Percentiles rank a stretch among this genome's conserved stretches.
Conservation (phyloP, 2,113 vertebrate genomes). For the Callospermophilus lateralis region DNA sequence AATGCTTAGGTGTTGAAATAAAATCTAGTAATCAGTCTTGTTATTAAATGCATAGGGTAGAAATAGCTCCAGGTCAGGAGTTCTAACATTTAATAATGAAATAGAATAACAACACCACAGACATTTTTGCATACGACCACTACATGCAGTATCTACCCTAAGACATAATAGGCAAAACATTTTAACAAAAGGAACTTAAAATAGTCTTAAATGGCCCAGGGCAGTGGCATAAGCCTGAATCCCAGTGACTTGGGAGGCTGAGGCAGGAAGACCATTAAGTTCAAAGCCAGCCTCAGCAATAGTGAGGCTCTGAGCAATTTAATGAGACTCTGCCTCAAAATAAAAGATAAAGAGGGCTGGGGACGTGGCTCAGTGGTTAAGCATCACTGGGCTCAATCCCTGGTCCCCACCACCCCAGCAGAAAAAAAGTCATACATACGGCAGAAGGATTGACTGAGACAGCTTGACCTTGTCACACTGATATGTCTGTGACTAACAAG, state of each 20-base stretch:
- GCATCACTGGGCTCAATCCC: no score
- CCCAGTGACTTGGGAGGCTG: no score
- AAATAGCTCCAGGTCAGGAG: neutral
- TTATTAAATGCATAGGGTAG: constrained; percentile 8
- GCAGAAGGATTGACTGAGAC: neutral
- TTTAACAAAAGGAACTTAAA: neutral
- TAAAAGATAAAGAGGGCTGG: no score
- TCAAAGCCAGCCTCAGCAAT: no score
- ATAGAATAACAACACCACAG: neutral
- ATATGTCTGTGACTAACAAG: neutral
- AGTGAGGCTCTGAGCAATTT: no score
- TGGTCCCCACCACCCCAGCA: no score
- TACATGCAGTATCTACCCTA: neutral
- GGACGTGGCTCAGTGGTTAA: no score
- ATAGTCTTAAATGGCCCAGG: neutral
- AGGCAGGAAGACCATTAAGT: no score
- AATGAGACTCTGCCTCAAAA: no score
- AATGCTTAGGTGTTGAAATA: neutral
- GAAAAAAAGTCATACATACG: neutral
- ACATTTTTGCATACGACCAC: neutral
- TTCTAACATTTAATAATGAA: constrained; percentile 38
- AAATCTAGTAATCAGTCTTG: neutral
- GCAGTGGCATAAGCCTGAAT: no score
- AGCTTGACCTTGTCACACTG: neutral
- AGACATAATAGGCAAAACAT: neutral